Evolutionary conservation across 2,888 invertebrate genomes (phyloP).

Genomic region (Lymantria monacha): DNA sequence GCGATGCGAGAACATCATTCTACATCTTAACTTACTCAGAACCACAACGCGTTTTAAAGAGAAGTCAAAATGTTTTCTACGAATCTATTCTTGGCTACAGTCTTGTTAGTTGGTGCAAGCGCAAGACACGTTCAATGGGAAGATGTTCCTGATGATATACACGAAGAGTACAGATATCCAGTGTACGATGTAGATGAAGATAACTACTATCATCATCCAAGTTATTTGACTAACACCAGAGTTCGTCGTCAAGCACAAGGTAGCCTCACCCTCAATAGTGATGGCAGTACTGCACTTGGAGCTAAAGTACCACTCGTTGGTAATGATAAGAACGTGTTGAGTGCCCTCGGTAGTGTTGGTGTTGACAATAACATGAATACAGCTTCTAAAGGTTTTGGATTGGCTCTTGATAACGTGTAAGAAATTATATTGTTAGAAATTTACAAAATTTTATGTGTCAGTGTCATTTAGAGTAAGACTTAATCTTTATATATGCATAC

Average conservation of each 20-base stretch:
- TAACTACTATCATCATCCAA: constrained; percentile 3
- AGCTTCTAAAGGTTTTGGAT: constrained; percentile 8
- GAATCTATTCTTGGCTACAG: constrained; percentile 11
- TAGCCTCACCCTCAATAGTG: constrained; percentile 9
- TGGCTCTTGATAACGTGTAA: constrained; percentile 16
- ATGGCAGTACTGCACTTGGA: constrained; percentile 1
- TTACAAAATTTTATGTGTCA: constrained; percentile 19
- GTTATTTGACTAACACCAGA: constrained; percentile 5
- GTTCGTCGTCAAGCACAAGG: constrained; percentile 19
- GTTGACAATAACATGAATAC: constrained; percentile 7
- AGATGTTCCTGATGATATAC: background rate
- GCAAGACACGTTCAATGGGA: constrained; percentile 16
- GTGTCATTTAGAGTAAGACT: background rate
- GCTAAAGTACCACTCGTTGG: constrained; percentile 11
- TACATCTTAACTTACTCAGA: too few species aligned
- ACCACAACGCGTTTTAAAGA: too few species aligned
- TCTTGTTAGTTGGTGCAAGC: constrained; percentile 9
- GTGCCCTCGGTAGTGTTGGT: background rate
- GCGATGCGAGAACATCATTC: too few species aligned
- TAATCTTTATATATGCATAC: too few species aligned
- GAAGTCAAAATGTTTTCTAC: background rate
- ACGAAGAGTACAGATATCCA: constrained; percentile 4
- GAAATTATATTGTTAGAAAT: constrained; percentile 10
- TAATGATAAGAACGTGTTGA: constrained; percentile 16
- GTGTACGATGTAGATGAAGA: background rate